Evolutionary conservation across 2,797 vertebrate genomes (phyloP).

Genomic region (Aplochiton taeniatus): DNA sequence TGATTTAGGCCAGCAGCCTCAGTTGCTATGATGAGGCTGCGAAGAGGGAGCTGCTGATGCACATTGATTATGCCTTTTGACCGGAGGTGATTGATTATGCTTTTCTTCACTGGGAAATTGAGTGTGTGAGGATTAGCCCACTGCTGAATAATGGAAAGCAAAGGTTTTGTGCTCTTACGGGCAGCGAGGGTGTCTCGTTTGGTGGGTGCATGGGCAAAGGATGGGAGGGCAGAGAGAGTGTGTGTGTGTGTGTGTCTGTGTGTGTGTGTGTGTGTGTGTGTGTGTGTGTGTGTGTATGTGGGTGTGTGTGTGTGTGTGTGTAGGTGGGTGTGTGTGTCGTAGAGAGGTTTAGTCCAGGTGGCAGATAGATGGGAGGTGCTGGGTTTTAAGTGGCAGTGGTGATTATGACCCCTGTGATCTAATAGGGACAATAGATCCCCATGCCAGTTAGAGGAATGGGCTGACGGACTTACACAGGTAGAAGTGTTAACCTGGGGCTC

Average conservation of each 20-base stretch:
- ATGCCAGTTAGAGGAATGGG: too few relatives aligned
- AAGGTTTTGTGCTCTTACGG: slow-evolving; percentile 44
- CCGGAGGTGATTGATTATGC: slow-evolving; percentile 49
- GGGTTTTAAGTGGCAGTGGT: too few relatives aligned
- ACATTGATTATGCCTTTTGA: slow-evolving; percentile 27
- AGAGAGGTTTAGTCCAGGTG: too few relatives aligned
- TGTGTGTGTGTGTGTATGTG: not conserved
- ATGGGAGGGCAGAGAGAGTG: not conserved
- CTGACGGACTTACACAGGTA: too few relatives aligned
- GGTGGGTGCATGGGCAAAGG: too few relatives aligned
- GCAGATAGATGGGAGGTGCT: too few relatives aligned
- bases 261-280: not conserved
- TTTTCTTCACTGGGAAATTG: slow-evolving; percentile 41
- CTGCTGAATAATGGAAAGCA: slow-evolving; percentile 64
- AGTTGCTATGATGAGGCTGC: too few relatives aligned
- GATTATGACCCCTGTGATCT: too few relatives aligned
- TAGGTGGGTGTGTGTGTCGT: not conserved
- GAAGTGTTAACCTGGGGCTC: too few relatives aligned
- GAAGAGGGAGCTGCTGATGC: not conserved
- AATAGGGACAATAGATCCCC: too few relatives aligned
- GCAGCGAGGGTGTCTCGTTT: slow-evolving; percentile 37
- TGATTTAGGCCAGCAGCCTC: too few relatives aligned
- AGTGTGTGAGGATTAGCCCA: slow-evolving; percentile 39
- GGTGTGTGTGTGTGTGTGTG: not conserved
- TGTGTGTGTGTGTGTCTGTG: slow-evolving; percentile 1